Conservation (phyloP, 1,140 invertebrate species). For the Tetramorium alpestre region DNA sequence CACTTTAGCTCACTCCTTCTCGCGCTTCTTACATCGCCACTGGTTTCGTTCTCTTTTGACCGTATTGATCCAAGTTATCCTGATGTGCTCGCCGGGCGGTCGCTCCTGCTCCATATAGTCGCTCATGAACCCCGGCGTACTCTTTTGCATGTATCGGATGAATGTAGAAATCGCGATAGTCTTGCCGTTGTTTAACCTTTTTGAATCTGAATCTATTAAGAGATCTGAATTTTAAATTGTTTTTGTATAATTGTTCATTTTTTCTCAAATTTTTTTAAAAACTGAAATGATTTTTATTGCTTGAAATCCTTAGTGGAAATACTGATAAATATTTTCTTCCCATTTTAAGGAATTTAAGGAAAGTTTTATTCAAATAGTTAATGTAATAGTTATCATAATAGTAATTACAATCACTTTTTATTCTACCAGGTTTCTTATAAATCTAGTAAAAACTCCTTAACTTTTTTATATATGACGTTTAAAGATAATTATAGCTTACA, state of each 20-base stretch:
- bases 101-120: conserved; percentile 71
- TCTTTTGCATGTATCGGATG: not conserved
- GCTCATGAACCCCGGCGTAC: conserved; percentile 21
- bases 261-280: not conserved
- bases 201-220: not conserved
- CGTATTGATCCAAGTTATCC: conserved; percentile 79
- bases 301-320: not conserved
- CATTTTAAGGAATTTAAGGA: not conserved
- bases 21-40: conserved; percentile 18
- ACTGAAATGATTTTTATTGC: not conserved
- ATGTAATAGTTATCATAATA: not conserved
- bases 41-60: conserved; percentile 72
- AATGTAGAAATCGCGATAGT: not conserved
- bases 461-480: not conserved
- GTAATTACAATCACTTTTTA: not conserved
- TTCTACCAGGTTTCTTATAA: not conserved
- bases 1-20: conserved; percentile 52
- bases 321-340: not conserved
- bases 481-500: not conserved
- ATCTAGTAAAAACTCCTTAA: not conserved
- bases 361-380: not conserved
- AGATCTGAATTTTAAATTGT: conserved; percentile 6
- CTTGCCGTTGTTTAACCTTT: not conserved
- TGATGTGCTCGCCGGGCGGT: conserved; percentile 74
- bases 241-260: not conserved